Conservation (phyloP, 2,113 vertebrate species). For the Oryctolagus cuniculus region DNA sequence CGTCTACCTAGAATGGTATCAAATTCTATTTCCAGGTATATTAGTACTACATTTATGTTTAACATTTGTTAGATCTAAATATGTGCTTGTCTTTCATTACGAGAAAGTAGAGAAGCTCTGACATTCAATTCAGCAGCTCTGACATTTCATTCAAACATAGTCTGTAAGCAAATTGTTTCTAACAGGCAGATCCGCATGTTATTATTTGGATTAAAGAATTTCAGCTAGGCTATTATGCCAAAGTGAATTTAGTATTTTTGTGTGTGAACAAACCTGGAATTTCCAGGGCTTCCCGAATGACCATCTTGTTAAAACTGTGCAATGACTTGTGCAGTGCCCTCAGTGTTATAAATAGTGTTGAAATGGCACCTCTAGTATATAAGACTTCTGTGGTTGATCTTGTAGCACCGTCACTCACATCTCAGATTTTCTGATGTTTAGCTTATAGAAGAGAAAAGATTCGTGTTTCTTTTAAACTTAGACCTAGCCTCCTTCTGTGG, state of each 20-base stretch:
- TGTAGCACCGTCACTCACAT: background rate
- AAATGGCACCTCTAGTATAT: background rate
- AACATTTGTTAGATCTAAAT: background rate
- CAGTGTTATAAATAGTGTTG: background rate
- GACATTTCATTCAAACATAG: background rate
- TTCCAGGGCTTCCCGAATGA: background rate
- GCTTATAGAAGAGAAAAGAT: background rate
- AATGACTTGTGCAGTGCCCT: background rate
- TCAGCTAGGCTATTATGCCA: background rate
- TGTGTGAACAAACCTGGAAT: background rate
- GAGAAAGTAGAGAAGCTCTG: background rate
- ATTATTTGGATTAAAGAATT: background rate
- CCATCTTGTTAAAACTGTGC: background rate
- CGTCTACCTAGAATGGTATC: background rate
- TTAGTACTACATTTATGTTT: background rate
- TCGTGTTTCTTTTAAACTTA: constrained; percentile 32
- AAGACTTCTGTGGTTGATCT: background rate
- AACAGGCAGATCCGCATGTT: background rate
- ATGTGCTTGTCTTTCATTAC: background rate
- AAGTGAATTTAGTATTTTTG: background rate
- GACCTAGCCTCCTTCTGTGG: background rate
- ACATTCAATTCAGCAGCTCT: background rate
- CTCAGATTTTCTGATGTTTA: constrained; percentile 8
- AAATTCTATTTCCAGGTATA: background rate
- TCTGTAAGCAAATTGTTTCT: background rate